Percentiles rank a stretch among this genome's conserved stretches.
Evolutionary conservation across 2,113 vertebrate genomes (phyloP).

Genomic region (Polyodon spathula): DNA sequence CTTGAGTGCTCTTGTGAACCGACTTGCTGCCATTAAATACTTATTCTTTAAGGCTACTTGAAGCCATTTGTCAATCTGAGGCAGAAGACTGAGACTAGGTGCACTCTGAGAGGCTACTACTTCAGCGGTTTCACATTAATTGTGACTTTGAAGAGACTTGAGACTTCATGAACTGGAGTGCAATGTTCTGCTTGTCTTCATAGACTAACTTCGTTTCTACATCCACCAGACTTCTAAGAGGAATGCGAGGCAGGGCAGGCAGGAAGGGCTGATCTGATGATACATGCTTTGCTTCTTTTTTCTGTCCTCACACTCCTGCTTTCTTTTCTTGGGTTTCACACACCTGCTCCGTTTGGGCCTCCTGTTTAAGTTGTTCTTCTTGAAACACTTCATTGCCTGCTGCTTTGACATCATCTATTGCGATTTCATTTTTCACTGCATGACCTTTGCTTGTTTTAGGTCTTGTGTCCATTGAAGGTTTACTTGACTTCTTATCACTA

Average conservation of each 20-base stretch:
- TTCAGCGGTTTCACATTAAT: slow-evolving; percentile 23
- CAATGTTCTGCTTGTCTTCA: slow-evolving; percentile 42
- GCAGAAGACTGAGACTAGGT: slow-evolving; percentile 31
- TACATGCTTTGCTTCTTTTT: slow-evolving; percentile 25
- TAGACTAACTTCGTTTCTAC: slow-evolving; percentile 52
- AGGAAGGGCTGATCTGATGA: neutral
- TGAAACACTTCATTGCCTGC: too few species aligned
- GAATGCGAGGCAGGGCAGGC: slow-evolving; percentile 24
- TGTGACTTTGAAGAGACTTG: slow-evolving; percentile 8
- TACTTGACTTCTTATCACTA: too few species aligned
- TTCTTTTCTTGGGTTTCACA: too few species aligned
- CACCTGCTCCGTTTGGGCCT: too few species aligned
- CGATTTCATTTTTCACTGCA: too few species aligned
- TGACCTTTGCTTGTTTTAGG: too few species aligned
- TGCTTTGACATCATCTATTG: too few species aligned
- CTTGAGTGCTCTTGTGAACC: slow-evolving; percentile 47
- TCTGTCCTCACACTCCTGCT: slow-evolving; percentile 28
- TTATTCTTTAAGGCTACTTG: slow-evolving; percentile 44
- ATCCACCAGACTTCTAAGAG: slow-evolving; percentile 41
- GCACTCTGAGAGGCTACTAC: slow-evolving; percentile 21
- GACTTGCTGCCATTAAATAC: slow-evolving; percentile 40
- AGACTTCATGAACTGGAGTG: slow-evolving; percentile 38
- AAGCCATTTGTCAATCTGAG: slow-evolving; percentile 47
- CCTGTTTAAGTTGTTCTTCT: too few species aligned
- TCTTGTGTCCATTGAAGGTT: too few species aligned